Base-by-base conservation (phyloP, 2,888 invertebrate genomes). In the Biston betularia region DNA sequence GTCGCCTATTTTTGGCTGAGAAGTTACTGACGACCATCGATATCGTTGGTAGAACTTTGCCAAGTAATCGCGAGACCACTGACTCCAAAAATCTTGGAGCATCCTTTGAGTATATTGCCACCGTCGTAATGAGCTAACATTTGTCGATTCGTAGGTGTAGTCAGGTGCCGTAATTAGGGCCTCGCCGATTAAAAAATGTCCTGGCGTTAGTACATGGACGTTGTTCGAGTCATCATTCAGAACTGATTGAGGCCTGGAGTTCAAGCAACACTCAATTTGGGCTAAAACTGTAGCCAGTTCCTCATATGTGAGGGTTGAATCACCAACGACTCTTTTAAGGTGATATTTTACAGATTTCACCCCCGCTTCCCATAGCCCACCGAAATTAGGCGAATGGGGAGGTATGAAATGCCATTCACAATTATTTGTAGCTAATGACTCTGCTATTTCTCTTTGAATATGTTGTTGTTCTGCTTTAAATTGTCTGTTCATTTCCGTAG, bases 91-190 rank as follows among this genome's bases (percentile, higher is more conserved):
- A 38, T 52, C 8, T 14, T 52, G 52, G 9, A 52, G 14, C 35
- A 52, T 52, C 11, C 38, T 6, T 38, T 52, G 52, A 7, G 52
- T 52, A 12, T 38, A 38, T 52, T 52, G 52, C 52, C 52, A 52
- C 12, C 52, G 52, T 7, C 14, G 12, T 6, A 52, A n/a, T 5
- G 33, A 8, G 14, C 38, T 14, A 1, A 24, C 11, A 0, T 34
- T 8, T 3, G 6, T 8, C 9, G 12, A 38, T 24, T 52, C 52
- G 38, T 52, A 52, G 35, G 35, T 50, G 12, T 50, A 34, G 7
- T 50, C 49, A 33, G 49, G 49, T 4, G 11, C 49, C 7, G 11
- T 33, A 38, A 52, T 24, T 10, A 38, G 11, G 8, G 52, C 35
- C n/a, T 52, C 52, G 9, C 52, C 52, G 6, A 52, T 14, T 12